A percentile compares a stretch with the other conserved stretches of the same genome.
Conservation (phyloP, 2,113 vertebrate genomes). For the Forbesichthys agassizii region DNA sequence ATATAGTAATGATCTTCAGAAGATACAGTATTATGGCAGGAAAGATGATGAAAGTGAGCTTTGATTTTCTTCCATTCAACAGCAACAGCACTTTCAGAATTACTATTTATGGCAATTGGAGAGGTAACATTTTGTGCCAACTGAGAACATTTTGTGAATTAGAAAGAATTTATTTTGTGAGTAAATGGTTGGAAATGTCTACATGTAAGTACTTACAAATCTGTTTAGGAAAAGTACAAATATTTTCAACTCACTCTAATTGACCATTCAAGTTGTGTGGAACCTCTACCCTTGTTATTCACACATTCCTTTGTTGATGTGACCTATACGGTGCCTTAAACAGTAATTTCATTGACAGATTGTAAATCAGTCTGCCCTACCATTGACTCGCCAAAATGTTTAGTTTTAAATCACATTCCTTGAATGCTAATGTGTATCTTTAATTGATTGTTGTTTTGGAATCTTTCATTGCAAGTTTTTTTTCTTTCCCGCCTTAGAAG, state of each 20-base stretch:
- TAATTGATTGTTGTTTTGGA: not conserved
- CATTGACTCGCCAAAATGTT: too few relatives aligned
- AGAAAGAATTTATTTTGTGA: not conserved
- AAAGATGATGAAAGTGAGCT: not conserved
- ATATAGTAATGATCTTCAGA: not conserved
- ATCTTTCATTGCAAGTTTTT: not conserved
- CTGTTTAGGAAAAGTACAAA: too few relatives aligned
- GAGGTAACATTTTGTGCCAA: not conserved
- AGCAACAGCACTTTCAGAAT: not conserved
- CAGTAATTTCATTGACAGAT: too few relatives aligned
- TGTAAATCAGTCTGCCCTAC: too few relatives aligned
- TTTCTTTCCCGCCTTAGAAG: slow-evolving; percentile 75
- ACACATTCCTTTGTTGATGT: too few relatives aligned
- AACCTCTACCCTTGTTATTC: too few relatives aligned
- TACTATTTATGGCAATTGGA: not conserved
- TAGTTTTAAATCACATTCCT: not conserved
- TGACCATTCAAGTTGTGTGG: too few relatives aligned
- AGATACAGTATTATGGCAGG: not conserved
- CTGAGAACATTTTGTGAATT: not conserved
- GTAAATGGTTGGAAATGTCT: not conserved
- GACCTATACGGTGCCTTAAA: too few relatives aligned
- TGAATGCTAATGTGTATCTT: not conserved
- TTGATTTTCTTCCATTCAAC: not conserved
- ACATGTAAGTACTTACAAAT: too few relatives aligned
- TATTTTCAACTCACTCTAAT: too few relatives aligned